Evolutionary conservation across 2,113 vertebrate genomes (phyloP).

Genomic region (Brienomyrus longianalis): DNA sequence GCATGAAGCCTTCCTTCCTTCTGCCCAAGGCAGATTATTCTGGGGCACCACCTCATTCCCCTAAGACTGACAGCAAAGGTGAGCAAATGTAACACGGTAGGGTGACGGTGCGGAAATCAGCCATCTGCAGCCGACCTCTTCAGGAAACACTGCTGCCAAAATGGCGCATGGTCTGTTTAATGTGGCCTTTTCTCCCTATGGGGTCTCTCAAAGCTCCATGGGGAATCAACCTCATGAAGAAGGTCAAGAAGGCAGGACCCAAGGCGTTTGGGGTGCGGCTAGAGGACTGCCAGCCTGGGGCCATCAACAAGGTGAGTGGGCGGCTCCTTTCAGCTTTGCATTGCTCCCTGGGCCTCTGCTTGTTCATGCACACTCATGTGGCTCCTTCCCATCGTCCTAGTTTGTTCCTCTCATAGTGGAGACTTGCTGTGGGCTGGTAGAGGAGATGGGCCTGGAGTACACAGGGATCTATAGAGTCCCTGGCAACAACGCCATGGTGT

Average conservation of each 20-base stretch:
- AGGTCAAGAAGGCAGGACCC: constrained; percentile 73
- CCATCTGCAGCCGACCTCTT: neutral
- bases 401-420: constrained; percentile 87
- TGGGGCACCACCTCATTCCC: constrained; percentile 51
- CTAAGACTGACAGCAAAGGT: constrained; percentile 71
- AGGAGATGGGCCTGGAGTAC: constrained; percentile 83
- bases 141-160: neutral
- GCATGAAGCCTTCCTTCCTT: constrained; percentile 79
- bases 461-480: constrained; percentile 93
- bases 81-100: neutral
- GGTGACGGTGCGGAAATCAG: neutral
- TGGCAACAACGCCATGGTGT: constrained; percentile 91
- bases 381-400: constrained; percentile 46
- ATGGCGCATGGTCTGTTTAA: neutral
- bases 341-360: neutral
- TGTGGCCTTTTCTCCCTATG: neutral
- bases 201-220: constrained; percentile 65
- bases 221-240: constrained; percentile 95
- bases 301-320: constrained; percentile 74
- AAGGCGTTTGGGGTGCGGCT: constrained; percentile 83
- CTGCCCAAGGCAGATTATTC: constrained; percentile 63
- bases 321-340: neutral
- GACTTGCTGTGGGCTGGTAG: constrained; percentile 83
- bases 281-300: constrained; percentile 85
- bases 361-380: neutral